Evolutionary conservation across 2,888 invertebrate species (phyloP).

Genomic region (Phytoseiulus persimilis): DNA sequence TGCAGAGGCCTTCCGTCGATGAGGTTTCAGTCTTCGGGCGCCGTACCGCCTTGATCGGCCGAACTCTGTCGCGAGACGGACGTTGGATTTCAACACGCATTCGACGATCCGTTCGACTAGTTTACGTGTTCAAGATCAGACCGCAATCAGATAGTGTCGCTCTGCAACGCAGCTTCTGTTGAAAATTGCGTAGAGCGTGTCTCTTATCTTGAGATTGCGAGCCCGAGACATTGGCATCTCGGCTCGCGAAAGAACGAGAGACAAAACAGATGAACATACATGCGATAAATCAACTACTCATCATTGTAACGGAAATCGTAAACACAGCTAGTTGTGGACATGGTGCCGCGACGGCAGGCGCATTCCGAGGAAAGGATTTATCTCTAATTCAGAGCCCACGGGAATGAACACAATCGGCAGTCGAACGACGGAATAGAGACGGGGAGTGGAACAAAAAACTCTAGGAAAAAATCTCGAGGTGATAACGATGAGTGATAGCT

Average conservation of each 20-base stretch:
- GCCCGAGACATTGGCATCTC: not conserved
- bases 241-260: not conserved
- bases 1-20: no score
- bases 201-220: not conserved
- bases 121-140: no score
- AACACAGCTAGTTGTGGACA: not conserved
- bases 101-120: no score
- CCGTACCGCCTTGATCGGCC: no score
- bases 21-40: no score
- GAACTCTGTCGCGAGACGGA: no score
- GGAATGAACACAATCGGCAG: not conserved
- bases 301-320: not conserved
- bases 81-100: no score
- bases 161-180: not conserved
- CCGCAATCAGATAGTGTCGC: not conserved
- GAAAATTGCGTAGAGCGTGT: not conserved
- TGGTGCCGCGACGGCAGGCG: not conserved
- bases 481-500: no score
- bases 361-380: not conserved
- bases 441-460: no score
- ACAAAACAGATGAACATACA: not conserved
- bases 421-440: not conserved
- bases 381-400: not conserved
- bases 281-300: not conserved
- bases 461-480: no score